These are phyloP conservation scores for Dexiosoma caninum DNA, from an alignment of 2,888 invertebrate genomes.

Conservation along the genomic window DNA sequence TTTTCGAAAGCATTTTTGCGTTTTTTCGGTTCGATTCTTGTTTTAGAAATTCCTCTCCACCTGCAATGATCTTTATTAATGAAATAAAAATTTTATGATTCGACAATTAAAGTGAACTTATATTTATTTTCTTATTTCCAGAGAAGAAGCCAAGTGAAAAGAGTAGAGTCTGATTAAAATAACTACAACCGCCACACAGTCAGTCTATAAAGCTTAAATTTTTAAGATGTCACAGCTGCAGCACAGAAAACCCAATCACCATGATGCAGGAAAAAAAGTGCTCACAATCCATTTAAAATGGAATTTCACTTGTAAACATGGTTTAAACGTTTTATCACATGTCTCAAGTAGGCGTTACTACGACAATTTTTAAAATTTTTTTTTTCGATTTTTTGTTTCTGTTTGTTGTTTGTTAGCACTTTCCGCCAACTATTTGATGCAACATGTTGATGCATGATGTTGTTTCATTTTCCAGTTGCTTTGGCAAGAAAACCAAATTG, in stretches of 20 bases:
- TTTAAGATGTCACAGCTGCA: conserved; percentile 39
- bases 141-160: too few relatives aligned
- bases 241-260: conserved; percentile 37
- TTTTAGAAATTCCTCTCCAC: too few relatives aligned
- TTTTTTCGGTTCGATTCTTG: too few relatives aligned
- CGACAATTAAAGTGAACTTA: too few relatives aligned
- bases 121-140: neutral
- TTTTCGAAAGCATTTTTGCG: too few relatives aligned
- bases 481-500: neutral
- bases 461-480: conserved; percentile 14
- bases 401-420: conserved; percentile 44
- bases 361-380: conserved; percentile 58
- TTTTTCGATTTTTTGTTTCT: conserved; percentile 8
- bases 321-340: conserved; percentile 54
- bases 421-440: conserved; percentile 45
- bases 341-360: conserved; percentile 62
- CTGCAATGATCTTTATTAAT: too few relatives aligned
- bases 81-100: too few relatives aligned
- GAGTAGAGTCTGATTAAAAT: too few relatives aligned
- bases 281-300: conserved; percentile 58
- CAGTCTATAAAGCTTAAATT: neutral
- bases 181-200: too few relatives aligned
- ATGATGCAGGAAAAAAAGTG: conserved; percentile 65
- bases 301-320: conserved; percentile 63
- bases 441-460: conserved; percentile 46